A percentile compares a stretch with the other conserved stretches of the same genome.
These are phyloP conservation scores for Periparus ater DNA, from an alignment of 2,797 vertebrate species.

Conservation along the genomic window DNA sequence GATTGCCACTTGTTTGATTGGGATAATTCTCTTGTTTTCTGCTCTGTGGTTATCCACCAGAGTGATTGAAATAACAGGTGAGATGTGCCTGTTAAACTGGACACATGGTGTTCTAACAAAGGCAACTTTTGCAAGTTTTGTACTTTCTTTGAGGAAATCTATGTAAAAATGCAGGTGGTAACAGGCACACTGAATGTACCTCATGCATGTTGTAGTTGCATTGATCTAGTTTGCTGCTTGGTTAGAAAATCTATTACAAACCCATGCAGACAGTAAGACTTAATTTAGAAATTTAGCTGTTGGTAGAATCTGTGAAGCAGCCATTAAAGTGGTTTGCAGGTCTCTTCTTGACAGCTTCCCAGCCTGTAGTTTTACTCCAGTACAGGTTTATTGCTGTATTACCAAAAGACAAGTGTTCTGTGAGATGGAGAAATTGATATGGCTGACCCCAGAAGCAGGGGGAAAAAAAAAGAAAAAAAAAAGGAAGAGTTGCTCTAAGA, in stretches of 20 bases:
- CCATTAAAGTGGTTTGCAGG: neutral
- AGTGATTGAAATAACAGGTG: too few species aligned
- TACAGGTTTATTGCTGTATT: rapidly evolving
- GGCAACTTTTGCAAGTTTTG: neutral
- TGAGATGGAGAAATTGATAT: neutral
- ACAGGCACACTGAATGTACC: neutral
- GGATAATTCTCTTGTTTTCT: neutral
- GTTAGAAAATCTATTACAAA: neutral
- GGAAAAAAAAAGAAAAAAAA: too few species aligned
- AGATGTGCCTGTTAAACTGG: neutral
- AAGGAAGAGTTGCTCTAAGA: neutral
- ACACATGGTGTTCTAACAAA: rapidly evolving
- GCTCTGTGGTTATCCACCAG: rapidly evolving
- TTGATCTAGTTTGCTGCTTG: neutral
- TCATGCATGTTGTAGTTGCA: neutral
- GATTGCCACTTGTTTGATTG: neutral
- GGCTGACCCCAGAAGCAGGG: rapidly evolving
- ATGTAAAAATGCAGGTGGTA: neutral
- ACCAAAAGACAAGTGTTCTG: neutral
- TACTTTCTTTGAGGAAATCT: neutral
- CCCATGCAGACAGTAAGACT: rapidly evolving
- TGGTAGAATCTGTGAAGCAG: neutral
- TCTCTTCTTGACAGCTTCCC: neutral
- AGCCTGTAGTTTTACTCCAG: neutral
- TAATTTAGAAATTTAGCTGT: neutral